Evolutionary conservation across 2,888 invertebrate genomes (phyloP).

Genomic region (Nowickia ferox): DNA sequence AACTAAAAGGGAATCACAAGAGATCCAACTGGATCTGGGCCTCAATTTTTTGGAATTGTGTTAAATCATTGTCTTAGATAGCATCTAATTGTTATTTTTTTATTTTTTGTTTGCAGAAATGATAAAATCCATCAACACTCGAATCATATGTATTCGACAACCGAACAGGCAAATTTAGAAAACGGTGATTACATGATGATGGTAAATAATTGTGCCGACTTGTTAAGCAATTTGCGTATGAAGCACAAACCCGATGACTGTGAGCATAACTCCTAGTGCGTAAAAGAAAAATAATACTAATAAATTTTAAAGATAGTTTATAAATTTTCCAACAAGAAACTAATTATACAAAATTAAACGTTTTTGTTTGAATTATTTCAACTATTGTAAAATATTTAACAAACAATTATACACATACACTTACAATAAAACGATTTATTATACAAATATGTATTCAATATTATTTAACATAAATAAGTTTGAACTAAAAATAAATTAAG

Average conservation of each 20-base stretch:
- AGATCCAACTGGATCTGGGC: too few species aligned
- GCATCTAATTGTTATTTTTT: background rate
- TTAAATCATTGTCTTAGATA: too few species aligned
- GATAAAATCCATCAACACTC: constrained; percentile 77
- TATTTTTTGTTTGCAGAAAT: constrained; percentile 72
- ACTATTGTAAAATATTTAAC: constrained; percentile 68
- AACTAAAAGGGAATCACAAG: too few species aligned
- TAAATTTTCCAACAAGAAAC: constrained; percentile 54
- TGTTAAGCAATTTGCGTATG: constrained; percentile 84
- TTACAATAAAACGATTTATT: constrained; percentile 27
- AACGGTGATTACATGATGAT: constrained; percentile 84
- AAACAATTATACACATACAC: constrained; percentile 38
- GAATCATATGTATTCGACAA: constrained; percentile 74
- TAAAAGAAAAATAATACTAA: constrained; percentile 71
- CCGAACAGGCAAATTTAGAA: constrained; percentile 78
- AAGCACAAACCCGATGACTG: constrained; percentile 84
- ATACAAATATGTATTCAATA: constrained; percentile 35
- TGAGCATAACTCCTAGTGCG: constrained; percentile 83
- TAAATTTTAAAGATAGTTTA: constrained; percentile 51
- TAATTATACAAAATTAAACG: constrained; percentile 57
- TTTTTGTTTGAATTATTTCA: constrained; percentile 61
- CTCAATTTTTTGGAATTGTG: too few species aligned
- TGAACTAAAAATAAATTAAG: constrained; percentile 35
- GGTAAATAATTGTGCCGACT: constrained; percentile 87
- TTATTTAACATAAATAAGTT: constrained; percentile 52